Evolutionary conservation across 2,113 vertebrate genomes (phyloP), one percentile per base, ranked within the genome.

Genomic region (Cynopterus brachyotis): DNA sequence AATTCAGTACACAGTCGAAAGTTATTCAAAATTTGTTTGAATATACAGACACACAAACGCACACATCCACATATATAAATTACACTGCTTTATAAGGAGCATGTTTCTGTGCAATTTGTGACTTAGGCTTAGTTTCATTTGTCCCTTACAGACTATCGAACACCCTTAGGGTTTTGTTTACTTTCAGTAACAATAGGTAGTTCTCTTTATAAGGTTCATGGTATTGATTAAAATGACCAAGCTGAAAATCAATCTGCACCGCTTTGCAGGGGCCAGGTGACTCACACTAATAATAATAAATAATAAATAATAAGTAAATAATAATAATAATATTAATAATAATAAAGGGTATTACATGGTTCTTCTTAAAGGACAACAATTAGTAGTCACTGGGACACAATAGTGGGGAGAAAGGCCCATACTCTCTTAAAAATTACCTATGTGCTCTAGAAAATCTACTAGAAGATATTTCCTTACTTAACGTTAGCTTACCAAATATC

Each of bases 221-320:
- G 45, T 96, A 95, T 96, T 89, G 32, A 97, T 94, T 96, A 95
- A 81, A 97, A 96, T 66, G 42, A 96, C 79, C 93, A 94, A 92
- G 53, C 89, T 26, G 24, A 96, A 98, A 98, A 97, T 57, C 6
- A 1, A 96, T 97, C 55, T 59, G n/a, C 66, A 95, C 50, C 6
- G 95, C 73, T 79, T 3, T 76, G n/a, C 95, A 92, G 87, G 97
- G 12, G 40, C 13, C 73, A 45, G 12, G 20, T 96, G 37, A 89
- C 40, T 92, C 24, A 89, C 16, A 76, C n/a, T 67, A 96, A 88
- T 91, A 95, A 93, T 32, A 28, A 84, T 73, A 73, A 73, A 45
- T 50, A 50, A 50, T 50, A 50, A 50, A 50, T 50, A 50, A 50
- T 50, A 50, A 50, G 15, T n/a, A n/a, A 50, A 50, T 50, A 50